Percentiles rank a stretch among this genome's conserved stretches.
Evolutionary conservation across 2,797 vertebrate species (phyloP).

Genomic region (Nyctibius grandis): DNA sequence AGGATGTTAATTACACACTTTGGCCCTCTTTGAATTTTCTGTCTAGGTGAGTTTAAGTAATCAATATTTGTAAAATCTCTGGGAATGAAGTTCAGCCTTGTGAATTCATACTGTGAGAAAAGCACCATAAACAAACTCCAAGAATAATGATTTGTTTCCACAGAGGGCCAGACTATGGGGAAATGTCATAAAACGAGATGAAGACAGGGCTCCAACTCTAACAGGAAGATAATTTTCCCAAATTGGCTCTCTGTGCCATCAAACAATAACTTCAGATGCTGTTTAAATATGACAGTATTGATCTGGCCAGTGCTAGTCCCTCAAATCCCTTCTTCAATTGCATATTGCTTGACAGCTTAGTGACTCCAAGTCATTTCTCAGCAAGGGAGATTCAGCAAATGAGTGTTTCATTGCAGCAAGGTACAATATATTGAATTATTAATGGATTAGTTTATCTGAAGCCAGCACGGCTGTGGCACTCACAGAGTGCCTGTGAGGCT

Average conservation of each 20-base stretch:
- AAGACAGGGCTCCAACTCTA: not conserved
- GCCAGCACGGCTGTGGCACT: not conserved
- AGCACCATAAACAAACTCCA: not conserved
- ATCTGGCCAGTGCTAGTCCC: not conserved
- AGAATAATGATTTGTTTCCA: not conserved
- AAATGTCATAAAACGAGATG: not conserved
- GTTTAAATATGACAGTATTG: slow-evolving; percentile 6
- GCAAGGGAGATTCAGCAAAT: not conserved
- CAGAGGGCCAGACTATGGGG: not conserved
- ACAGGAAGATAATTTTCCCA: slow-evolving; percentile 2
- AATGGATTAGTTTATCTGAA: not conserved
- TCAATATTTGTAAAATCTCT: not conserved
- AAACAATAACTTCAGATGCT: not conserved
- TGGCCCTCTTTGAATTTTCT: not conserved
- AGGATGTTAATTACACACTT: not conserved
- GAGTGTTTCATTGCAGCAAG: not conserved
- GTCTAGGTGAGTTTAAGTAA: not conserved
- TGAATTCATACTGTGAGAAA: not conserved
- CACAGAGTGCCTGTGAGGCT: not conserved
- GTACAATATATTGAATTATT: not conserved
- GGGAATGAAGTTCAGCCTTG: not conserved
- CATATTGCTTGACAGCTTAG: not conserved
- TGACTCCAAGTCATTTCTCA: not conserved
- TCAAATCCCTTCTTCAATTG: not conserved
- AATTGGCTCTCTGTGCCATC: not conserved